Conservation (phyloP, 2,113 vertebrate genomes). For the Rhinogobius similis region DNA sequence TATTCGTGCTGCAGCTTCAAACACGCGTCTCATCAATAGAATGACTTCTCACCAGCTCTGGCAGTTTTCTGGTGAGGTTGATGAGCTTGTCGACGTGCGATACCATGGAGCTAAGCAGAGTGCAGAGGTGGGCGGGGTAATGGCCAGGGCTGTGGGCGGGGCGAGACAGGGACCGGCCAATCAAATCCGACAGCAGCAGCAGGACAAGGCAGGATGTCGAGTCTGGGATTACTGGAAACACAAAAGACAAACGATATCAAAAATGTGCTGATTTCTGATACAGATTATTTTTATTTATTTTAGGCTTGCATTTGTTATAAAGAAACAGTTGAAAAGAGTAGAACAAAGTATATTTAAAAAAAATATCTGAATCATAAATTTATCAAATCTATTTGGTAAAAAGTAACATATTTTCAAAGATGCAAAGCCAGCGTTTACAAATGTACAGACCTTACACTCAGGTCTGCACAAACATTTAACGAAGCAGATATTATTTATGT, state of each 20-base stretch:
- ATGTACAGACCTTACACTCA: no score
- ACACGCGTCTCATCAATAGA: no score
- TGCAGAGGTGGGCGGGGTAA: constrained; percentile 9
- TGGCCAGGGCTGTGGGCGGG: constrained; percentile 14
- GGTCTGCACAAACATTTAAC: no score
- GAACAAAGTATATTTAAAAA: no score
- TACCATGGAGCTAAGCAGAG: constrained; percentile 16
- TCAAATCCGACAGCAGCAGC: constrained; percentile 62
- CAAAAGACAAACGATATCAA: background rate
- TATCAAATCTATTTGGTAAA: no score
- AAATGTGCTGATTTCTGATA: background rate
- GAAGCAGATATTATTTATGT: background rate
- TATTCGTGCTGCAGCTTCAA: no score
- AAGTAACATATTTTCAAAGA: no score
- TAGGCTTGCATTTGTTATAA: no score
- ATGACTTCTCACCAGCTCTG: constrained; percentile 31
- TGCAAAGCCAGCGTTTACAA: no score
- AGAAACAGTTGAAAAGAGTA: no score
- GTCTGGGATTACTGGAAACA: constrained; percentile 49
- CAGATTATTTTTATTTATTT: no score
- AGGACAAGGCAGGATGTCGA: constrained; percentile 47
- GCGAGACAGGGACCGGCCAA: constrained; percentile 24
- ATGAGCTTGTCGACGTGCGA: constrained; percentile 29
- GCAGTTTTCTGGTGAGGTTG: constrained; percentile 14
- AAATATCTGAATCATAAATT: no score